Conservation (phyloP, 1,140 invertebrate genomes). For the Dryas iulia region DNA sequence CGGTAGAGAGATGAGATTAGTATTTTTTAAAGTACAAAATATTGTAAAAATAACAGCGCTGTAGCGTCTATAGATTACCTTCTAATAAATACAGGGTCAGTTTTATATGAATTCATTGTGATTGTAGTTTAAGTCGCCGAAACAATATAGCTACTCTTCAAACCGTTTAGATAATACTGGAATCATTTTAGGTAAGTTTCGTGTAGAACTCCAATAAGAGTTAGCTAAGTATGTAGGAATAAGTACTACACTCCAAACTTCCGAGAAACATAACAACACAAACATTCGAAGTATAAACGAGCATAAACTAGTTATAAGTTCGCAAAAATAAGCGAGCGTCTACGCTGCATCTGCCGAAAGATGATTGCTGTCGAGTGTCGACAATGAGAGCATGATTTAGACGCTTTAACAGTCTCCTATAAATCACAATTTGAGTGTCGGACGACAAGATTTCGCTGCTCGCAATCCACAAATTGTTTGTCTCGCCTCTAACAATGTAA, state of each 20-base stretch:
- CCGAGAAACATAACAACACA: neutral
- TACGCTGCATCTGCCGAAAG: neutral
- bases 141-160: conserved; percentile 66
- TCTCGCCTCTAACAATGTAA: conserved; percentile 74
- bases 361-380: conserved; percentile 20
- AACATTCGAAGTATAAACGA: neutral
- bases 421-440: conserved; percentile 42
- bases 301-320: neutral
- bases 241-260: neutral
- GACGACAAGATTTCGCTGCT: conserved; percentile 57
- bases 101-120: conserved; percentile 80
- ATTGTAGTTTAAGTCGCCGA: conserved; percentile 77
- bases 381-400: conserved; percentile 19
- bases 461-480: conserved; percentile 75
- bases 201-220: neutral
- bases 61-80: conserved; percentile 73
- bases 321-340: neutral
- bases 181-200: conserved; percentile 69
- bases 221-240: neutral
- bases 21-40: conserved; percentile 79
- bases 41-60: conserved; percentile 70
- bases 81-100: conserved; percentile 78
- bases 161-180: conserved; percentile 64
- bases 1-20: conserved; percentile 62
- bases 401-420: conserved; percentile 15